phyloP scores from a whole-genome alignment of 2,797 vertebrate genomes.

The Rhodeus uyekii region DNA sequence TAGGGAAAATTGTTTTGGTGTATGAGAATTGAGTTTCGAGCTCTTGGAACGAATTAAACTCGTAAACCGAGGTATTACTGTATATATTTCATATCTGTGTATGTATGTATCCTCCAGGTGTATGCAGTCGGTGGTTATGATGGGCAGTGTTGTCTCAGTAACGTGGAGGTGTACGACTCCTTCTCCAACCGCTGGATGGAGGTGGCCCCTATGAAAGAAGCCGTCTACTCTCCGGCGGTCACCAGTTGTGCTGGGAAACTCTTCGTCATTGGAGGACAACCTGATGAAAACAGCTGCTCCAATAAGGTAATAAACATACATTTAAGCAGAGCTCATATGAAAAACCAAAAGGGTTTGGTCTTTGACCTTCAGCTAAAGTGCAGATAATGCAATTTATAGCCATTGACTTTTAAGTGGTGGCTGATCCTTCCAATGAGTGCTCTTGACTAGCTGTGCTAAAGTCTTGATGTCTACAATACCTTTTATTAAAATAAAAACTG shows the following conservation, averaged over 20 bases:
- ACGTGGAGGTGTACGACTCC: slow-evolving; percentile 95
- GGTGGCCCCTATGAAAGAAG: slow-evolving; percentile 94
- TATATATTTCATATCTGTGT: slow-evolving; percentile 43
- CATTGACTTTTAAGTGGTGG: neutral
- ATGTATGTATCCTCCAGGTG: slow-evolving; percentile 75
- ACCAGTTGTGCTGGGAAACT: slow-evolving; percentile 92
- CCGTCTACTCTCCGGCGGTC: slow-evolving; percentile 94
- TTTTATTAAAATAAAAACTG: neutral
- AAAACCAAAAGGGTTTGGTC: neutral
- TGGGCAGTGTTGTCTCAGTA: slow-evolving; percentile 93
- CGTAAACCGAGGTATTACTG: too few species aligned
- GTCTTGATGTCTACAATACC: neutral
- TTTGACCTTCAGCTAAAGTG: neutral
- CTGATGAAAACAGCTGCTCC: slow-evolving; percentile 94
- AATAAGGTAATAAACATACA: slow-evolving; percentile 84
- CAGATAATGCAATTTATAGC: neutral
- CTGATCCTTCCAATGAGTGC: neutral
- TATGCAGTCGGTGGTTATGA: slow-evolving; percentile 98
- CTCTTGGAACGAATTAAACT: too few species aligned
- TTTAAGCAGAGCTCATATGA: neutral
- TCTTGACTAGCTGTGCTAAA: neutral
- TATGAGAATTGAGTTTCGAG: too few species aligned
- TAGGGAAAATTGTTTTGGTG: too few species aligned
- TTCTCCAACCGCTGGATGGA: slow-evolving; percentile 99
- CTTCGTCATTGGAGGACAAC: slow-evolving; percentile 95